phyloP scores from a whole-genome alignment of 2,888 invertebrate genomes.

The Hylaea fasciaria region DNA sequence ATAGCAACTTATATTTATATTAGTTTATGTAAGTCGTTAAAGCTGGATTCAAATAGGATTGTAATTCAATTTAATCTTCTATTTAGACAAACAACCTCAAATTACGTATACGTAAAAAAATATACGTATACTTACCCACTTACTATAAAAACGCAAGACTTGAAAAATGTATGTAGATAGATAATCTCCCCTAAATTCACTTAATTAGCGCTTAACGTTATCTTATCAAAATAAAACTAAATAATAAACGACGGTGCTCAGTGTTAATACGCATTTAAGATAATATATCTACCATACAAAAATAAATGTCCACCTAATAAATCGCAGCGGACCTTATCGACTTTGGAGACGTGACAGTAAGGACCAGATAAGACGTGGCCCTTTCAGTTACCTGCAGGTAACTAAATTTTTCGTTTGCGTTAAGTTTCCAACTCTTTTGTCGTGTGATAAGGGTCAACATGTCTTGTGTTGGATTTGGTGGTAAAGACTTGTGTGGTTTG shows the following conservation, averaged over 20 bases:
- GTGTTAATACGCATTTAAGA: slow-evolving; percentile 84
- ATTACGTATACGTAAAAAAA: not conserved
- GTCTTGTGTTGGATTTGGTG: slow-evolving; percentile 41
- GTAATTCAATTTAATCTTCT: no score
- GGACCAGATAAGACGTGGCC: slow-evolving; percentile 73
- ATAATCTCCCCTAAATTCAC: slow-evolving; percentile 32
- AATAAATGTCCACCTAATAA: slow-evolving; percentile 83
- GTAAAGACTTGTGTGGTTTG: slow-evolving; percentile 57
- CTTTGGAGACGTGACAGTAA: slow-evolving; percentile 76
- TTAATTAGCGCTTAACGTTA: slow-evolving; percentile 46
- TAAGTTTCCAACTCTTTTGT: slow-evolving; percentile 46
- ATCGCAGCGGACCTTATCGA: slow-evolving; percentile 78
- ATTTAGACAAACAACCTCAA: not conserved
- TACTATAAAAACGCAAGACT: slow-evolving; percentile 1
- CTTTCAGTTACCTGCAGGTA: slow-evolving; percentile 53
- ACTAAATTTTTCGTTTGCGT: slow-evolving; percentile 61
- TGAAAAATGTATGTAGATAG: slow-evolving; percentile 22
- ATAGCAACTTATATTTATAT: not conserved
- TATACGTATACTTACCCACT: not conserved
- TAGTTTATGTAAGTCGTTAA: no score
- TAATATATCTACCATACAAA: slow-evolving; percentile 81
- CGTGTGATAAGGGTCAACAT: slow-evolving; percentile 44
- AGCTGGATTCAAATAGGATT: no score
- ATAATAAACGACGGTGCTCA: slow-evolving; percentile 75
- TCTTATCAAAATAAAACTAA: slow-evolving; percentile 67